phyloP scores from a whole-genome alignment of 2,797 vertebrate genomes.

The Crenichthys baileyi region DNA sequence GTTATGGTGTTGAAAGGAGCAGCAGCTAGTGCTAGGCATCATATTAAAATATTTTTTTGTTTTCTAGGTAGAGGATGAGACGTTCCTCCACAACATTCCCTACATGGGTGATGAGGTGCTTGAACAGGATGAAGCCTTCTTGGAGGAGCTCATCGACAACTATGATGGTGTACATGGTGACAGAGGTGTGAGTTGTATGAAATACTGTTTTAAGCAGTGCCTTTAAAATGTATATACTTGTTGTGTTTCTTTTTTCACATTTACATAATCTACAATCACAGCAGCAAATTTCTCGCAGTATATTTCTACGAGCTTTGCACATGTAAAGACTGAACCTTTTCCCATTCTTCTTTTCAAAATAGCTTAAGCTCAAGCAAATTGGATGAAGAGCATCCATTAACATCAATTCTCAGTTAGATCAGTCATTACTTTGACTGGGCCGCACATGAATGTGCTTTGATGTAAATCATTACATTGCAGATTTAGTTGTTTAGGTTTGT shows the following conservation, averaged over 20 bases:
- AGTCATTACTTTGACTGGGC: neutral
- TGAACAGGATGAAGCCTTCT: constrained; percentile 96
- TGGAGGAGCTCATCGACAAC: constrained; percentile 97
- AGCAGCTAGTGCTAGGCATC: neutral
- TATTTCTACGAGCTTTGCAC: neutral
- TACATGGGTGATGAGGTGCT: constrained; percentile 98
- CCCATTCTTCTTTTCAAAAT: neutral
- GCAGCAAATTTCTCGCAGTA: neutral
- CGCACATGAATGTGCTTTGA: too few species aligned
- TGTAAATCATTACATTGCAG: too few species aligned
- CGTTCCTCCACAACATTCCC: constrained; percentile 96
- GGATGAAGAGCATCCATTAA: neutral
- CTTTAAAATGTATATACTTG: neutral
- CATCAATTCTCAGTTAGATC: neutral
- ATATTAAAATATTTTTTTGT: constrained; percentile 8
- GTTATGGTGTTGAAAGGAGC: neutral
- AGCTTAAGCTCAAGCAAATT: neutral
- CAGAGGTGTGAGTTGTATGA: constrained; percentile 59
- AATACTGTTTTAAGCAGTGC: too few species aligned
- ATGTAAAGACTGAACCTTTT: neutral
- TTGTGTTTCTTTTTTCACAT: neutral
- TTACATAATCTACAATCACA: neutral
- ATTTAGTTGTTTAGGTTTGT: neutral
- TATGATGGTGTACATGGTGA: constrained; percentile 91
- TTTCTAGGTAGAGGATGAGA: constrained; percentile 96